Percentiles rank a stretch among this genome's conserved stretches.
Conservation (phyloP, 1,140 invertebrate genomes). For the Ditylenchus dipsaci region DNA sequence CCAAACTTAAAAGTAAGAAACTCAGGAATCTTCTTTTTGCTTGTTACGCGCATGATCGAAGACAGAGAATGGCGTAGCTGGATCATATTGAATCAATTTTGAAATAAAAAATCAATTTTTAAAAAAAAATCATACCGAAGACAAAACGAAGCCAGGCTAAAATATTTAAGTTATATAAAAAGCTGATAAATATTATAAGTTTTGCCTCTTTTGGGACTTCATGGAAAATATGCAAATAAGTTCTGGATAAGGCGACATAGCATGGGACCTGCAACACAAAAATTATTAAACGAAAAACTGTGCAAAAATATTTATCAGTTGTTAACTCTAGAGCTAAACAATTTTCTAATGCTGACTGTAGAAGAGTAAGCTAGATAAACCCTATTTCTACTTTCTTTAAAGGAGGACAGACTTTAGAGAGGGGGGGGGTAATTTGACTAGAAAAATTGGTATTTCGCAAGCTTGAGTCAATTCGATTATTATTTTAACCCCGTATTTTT, state of each 20-base stretch:
- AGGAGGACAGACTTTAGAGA: too few relatives aligned
- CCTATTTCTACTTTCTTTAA: too few relatives aligned
- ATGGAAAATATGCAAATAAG: conserved; percentile 43
- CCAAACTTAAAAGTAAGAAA: conserved; percentile 81
- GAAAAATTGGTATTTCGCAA: too few relatives aligned
- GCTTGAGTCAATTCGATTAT: too few relatives aligned
- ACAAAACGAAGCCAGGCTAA: conserved; percentile 71
- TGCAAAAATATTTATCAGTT: too few relatives aligned
- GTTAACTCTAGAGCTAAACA: too few relatives aligned
- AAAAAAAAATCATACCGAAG: conserved; percentile 63
- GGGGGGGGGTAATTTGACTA: too few relatives aligned
- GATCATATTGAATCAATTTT: conserved; percentile 73
- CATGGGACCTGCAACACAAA: conserved; percentile 30
- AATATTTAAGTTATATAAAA: conserved; percentile 8
- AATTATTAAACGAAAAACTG: too few relatives aligned
- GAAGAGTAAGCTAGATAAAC: too few relatives aligned
- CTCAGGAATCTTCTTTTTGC: conserved; percentile 84
- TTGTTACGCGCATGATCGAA: conserved; percentile 94
- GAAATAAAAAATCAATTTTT: conserved; percentile 2
- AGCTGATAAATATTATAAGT: neutral
- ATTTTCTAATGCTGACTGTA: too few relatives aligned
- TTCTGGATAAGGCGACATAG: conserved; percentile 35
- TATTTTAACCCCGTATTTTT: too few relatives aligned
- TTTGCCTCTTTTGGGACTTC: conserved; percentile 20
- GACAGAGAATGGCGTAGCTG: conserved; percentile 77